Percentiles rank a stretch among this genome's conserved stretches.
phyloP scores from a whole-genome alignment of 2,888 invertebrate species.

The Griposia aprilina region DNA sequence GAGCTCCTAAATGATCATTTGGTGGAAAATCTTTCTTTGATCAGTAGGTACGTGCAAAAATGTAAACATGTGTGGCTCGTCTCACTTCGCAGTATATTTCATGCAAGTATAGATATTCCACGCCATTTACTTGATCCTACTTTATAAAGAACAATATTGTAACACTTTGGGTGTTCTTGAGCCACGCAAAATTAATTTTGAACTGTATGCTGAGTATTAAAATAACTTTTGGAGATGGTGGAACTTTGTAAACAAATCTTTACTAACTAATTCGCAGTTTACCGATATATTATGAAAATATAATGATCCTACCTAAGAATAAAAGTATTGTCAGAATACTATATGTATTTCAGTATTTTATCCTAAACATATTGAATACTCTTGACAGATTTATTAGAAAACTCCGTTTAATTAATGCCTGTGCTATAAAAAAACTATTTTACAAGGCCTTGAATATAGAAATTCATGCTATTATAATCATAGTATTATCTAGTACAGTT shows the following conservation, averaged over 20 bases:
- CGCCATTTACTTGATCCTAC: constrained; percentile 35
- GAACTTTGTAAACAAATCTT: constrained; percentile 35
- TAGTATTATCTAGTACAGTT: neutral
- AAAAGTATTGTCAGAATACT: neutral
- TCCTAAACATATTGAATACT: neutral
- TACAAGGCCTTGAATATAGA: constrained; percentile 5
- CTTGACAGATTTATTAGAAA: constrained; percentile 3
- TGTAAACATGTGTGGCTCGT: constrained; percentile 7
- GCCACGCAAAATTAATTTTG: constrained; percentile 46
- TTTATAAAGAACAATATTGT: constrained; percentile 39
- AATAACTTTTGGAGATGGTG: constrained; percentile 28
- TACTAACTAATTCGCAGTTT: constrained; percentile 20
- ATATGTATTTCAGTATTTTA: neutral
- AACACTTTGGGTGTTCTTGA: constrained; percentile 27
- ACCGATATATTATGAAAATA: neutral
- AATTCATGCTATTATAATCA: neutral
- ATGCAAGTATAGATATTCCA: constrained; percentile 23
- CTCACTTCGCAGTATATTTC: constrained; percentile 2
- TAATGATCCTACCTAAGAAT: neutral
- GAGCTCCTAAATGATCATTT: constrained; percentile 27
- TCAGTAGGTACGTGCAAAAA: constrained; percentile 22
- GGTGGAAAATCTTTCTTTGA: constrained; percentile 35
- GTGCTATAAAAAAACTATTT: neutral
- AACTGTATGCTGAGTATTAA: constrained; percentile 37
- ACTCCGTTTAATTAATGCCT: neutral